Conservation (phyloP, 2,888 invertebrate genomes). For the Deilephila porcellus region DNA sequence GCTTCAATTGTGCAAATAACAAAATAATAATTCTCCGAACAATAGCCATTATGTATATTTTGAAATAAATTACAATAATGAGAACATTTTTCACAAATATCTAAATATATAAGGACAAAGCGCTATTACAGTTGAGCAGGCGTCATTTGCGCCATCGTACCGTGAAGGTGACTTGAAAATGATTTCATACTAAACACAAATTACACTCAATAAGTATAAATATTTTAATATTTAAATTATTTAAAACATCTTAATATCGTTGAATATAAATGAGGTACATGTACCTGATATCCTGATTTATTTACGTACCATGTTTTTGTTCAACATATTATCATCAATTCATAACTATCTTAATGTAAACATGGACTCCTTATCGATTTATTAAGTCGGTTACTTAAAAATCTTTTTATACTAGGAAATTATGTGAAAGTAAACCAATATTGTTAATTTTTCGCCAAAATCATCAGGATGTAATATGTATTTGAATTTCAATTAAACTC, state of each 20-base stretch:
- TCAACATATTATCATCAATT: too few species aligned
- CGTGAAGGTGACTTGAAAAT: slow-evolving; percentile 42
- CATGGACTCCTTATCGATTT: too few species aligned
- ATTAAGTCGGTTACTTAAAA: too few species aligned
- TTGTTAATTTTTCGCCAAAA: too few species aligned
- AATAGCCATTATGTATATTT: neutral
- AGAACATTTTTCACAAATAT: slow-evolving; percentile 5
- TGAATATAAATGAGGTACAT: too few species aligned
- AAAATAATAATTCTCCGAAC: neutral
- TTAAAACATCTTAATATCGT: neutral
- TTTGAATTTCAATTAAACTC: too few species aligned
- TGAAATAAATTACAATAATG: neutral
- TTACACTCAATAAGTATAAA: neutral
- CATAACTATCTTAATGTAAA: too few species aligned
- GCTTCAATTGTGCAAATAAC: neutral
- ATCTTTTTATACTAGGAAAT: too few species aligned
- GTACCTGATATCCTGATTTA: too few species aligned
- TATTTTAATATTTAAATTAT: neutral
- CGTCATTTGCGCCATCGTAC: slow-evolving; percentile 39
- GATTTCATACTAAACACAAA: slow-evolving; percentile 33
- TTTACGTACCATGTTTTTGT: too few species aligned
- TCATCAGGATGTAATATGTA: too few species aligned
- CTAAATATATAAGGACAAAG: slow-evolving; percentile 9
- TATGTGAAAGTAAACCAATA: too few species aligned
- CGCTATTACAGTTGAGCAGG: slow-evolving; percentile 28